Conservation (phyloP, 1,140 invertebrate genomes). For the Colletes latitarsis region DNA sequence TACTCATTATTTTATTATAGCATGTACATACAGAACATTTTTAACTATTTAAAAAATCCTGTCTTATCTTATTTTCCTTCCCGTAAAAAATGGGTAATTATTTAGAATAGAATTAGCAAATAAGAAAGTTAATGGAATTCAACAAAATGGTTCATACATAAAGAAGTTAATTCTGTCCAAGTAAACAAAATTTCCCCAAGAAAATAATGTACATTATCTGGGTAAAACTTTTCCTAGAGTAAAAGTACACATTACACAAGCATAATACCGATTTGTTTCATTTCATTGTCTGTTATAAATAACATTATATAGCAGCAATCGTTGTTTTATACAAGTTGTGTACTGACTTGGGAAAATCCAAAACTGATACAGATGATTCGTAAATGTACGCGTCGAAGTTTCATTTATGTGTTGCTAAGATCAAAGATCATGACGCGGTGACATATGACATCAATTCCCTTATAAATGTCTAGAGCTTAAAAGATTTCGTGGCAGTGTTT, state of each 20-base stretch:
- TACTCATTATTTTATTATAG: background rate
- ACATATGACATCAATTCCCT: background rate
- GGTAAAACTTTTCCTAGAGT: too few species aligned
- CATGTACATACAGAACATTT: background rate
- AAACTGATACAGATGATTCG: background rate
- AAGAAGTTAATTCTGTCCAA: too few species aligned
- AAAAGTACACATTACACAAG: too few species aligned
- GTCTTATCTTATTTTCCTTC: too few species aligned
- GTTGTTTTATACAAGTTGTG: background rate
- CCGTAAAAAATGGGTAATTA: too few species aligned
- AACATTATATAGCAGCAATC: background rate
- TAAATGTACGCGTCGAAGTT: background rate
- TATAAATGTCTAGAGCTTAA: background rate
- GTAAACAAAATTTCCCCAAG: too few species aligned
- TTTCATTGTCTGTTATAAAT: background rate
- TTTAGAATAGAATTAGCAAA: too few species aligned
- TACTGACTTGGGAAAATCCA: background rate
- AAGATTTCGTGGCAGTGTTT: background rate
- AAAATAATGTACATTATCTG: too few species aligned
- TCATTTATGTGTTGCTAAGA: background rate
- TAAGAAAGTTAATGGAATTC: too few species aligned
- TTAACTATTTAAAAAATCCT: too few species aligned
- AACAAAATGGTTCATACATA: too few species aligned
- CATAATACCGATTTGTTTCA: background rate
- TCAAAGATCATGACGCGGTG: conserved; percentile 1